Conservation (phyloP, 2,797 vertebrate genomes). For the Graptemys geographica region DNA sequence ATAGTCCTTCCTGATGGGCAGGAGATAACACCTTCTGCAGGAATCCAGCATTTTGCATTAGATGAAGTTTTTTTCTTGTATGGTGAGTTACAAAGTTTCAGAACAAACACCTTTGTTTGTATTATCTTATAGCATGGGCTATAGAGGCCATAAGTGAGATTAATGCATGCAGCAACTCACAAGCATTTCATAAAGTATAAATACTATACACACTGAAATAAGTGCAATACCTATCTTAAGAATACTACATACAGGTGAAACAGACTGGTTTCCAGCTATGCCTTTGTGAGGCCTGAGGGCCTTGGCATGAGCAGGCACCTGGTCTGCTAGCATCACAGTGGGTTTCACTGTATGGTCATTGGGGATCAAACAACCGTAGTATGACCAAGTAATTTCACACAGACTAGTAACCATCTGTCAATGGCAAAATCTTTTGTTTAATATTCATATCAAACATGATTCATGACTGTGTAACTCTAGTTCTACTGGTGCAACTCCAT, state of each 20-base stretch:
- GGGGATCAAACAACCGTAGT: background rate
- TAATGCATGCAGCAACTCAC: background rate
- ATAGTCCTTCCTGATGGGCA: background rate
- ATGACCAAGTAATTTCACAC: background rate
- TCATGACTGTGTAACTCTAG: conserved; percentile 23
- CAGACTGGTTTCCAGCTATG: background rate
- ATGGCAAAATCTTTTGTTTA: conserved; percentile 37
- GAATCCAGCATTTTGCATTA: too few relatives aligned
- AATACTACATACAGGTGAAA: background rate
- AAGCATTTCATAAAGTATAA: background rate
- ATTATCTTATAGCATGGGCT: background rate
- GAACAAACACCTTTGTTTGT: background rate
- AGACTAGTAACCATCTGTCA: background rate
- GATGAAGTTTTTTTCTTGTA: background rate
- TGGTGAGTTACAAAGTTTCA: background rate
- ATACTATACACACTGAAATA: too few relatives aligned
- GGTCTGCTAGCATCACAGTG: background rate
- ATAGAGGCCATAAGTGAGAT: background rate
- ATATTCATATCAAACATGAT: conserved; percentile 29
- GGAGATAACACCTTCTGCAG: too few relatives aligned
- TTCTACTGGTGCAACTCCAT: background rate
- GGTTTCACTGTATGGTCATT: background rate
- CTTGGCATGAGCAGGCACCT: background rate
- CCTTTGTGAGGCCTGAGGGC: background rate
- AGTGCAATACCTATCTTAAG: background rate